Base-by-base conservation (phyloP, 2,888 invertebrate species). In the Nomada fabriciana region DNA sequence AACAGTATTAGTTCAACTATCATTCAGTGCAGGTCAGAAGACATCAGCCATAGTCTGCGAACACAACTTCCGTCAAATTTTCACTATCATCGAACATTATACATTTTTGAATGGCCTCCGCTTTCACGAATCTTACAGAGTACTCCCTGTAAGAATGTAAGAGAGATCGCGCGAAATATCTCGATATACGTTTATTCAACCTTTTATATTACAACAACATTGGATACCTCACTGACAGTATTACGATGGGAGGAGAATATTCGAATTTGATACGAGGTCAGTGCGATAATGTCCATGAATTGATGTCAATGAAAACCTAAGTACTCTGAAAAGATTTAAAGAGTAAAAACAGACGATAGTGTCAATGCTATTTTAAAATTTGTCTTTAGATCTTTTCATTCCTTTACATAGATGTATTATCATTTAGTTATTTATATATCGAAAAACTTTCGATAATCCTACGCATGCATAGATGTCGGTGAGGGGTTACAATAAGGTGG, bases 161-260 rank as follows among this genome's bases (percentile, higher is more conserved):
- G 47, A 15, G 47, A 47, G 15, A 47, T 47, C 13, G 13, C 47
- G 47, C 13, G 47, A 47, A 2, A 47, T 47, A 47, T 57, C 57
- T 68, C 15, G 55, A 10, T 68, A 55, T 57, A 57, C 13, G 29
- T 76, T 76, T 78, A 61, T 74, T 77, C 36, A 53, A 74, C 20
- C 15, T 68, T 61, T 68, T 47, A 61, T 55, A 15, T 65, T 78
- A 74, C 47, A 74, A 47, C 36, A 67, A 59, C 36, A 47, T 53
- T 68, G 36, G 13, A 52, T 57, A 75, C 42, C 25, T 61, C 68
- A 63, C 4, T 13, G 15, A 18, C n/a, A 18, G 25, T 65, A 78
- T 29, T 18, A 52, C 50, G 20, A 52, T 23, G n/a, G 52, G 25
- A 72, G 2, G 2, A 36, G 36, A 36, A 15, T 47, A 47, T 13